Conservation (phyloP, 2,797 vertebrate genomes). For the Prionace glauca region DNA sequence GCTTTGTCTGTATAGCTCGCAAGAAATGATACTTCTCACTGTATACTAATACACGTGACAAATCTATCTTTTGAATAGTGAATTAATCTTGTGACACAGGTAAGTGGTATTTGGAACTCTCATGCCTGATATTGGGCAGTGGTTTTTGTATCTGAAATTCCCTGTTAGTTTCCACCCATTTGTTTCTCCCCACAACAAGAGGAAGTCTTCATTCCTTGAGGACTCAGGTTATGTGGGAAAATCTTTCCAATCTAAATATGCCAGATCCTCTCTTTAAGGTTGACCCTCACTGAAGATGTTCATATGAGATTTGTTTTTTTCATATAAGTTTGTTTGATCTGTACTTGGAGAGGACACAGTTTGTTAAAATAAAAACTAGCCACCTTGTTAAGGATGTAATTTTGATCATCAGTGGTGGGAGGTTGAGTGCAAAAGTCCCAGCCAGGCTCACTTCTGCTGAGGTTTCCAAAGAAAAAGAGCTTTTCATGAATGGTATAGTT, state of each 20-base stretch:
- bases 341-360: not conserved
- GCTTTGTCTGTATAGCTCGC: no score
- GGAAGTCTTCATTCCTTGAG: not conserved
- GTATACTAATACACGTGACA: no score
- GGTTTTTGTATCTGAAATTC: not conserved
- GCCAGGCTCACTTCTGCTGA: not conserved
- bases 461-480: not conserved
- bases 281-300: not conserved
- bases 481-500: not conserved
- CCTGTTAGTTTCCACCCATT: conserved; percentile 14
- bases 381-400: not conserved
- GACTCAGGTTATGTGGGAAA: not conserved
- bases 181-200: not conserved
- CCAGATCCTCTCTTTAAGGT: not conserved
- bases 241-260: not conserved
- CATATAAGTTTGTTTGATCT: not conserved
- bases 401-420: not conserved
- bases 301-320: not conserved
- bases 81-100: not conserved
- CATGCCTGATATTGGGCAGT: not conserved
- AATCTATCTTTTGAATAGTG: not conserved
- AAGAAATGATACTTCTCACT: no score
- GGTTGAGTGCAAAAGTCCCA: not conserved
- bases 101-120: not conserved
- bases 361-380: not conserved